Conservation (phyloP, 2,888 invertebrate genomes). For the Epirrhoe alternata region DNA sequence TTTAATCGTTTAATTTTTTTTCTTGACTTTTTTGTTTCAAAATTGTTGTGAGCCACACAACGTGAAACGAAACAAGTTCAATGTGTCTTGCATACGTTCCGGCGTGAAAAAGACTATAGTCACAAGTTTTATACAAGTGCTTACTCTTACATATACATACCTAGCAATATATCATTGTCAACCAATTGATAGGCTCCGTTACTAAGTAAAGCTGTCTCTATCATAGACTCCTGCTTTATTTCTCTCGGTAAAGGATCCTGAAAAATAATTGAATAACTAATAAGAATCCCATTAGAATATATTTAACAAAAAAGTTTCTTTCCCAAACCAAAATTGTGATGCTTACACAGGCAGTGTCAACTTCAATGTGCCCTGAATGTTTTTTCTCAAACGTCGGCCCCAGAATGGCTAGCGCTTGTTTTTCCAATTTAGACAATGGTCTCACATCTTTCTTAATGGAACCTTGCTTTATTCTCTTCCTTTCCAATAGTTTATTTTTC, state of each 20-base stretch:
- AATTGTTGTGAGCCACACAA: too few relatives aligned
- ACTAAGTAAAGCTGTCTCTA: slow-evolving; percentile 39
- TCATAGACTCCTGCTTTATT: slow-evolving; percentile 62
- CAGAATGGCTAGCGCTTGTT: slow-evolving; percentile 61
- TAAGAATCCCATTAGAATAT: background rate
- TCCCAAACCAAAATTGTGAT: background rate
- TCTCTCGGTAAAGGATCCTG: slow-evolving; percentile 58
- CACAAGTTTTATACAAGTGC: too few relatives aligned
- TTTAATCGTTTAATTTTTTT: too few relatives aligned
- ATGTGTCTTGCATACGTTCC: too few relatives aligned
- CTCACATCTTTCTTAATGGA: slow-evolving; percentile 51
- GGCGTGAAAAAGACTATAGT: too few relatives aligned
- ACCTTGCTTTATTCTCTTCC: slow-evolving; percentile 55
- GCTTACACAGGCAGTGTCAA: slow-evolving; percentile 54
- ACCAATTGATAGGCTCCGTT: slow-evolving; percentile 50
- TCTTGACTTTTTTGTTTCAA: too few relatives aligned
- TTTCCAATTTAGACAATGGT: slow-evolving; percentile 65
- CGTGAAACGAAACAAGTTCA: too few relatives aligned
- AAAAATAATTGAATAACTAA: slow-evolving; percentile 33
- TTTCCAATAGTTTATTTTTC: slow-evolving; percentile 61
- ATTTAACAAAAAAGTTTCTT: too few relatives aligned
- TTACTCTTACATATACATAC: slow-evolving; percentile 43
- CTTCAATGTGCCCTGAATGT: slow-evolving; percentile 34
- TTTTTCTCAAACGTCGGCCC: slow-evolving; percentile 65
- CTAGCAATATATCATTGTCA: slow-evolving; percentile 57